phyloP scores from a whole-genome alignment of 2,797 vertebrate genomes.

The Pogoniulus pusillus region DNA sequence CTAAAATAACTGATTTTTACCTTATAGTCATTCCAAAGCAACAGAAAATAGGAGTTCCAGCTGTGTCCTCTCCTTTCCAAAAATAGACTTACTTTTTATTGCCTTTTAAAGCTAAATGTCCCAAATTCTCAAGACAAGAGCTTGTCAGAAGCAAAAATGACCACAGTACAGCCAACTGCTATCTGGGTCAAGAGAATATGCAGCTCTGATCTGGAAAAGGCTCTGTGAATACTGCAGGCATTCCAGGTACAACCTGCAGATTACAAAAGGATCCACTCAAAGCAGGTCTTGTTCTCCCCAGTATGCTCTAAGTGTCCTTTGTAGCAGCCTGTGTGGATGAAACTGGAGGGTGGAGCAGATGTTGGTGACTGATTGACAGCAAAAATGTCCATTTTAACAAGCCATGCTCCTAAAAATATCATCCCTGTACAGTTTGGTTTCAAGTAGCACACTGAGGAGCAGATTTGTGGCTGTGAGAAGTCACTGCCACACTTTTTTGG shows the following conservation, averaged over 20 bases:
- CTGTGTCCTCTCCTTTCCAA: constrained; percentile 13
- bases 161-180: neutral
- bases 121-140: constrained; percentile 23
- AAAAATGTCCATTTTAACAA: neutral
- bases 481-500: neutral
- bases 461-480: neutral
- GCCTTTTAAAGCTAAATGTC: neutral
- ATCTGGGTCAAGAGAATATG: constrained; percentile 26
- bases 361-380: neutral
- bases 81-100: neutral
- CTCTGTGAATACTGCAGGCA: neutral
- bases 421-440: neutral
- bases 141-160: constrained; percentile 13
- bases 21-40: neutral
- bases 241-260: neutral
- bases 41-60: neutral
- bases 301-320: neutral
- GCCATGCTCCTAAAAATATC: neutral
- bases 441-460: neutral
- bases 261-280: constrained; percentile 21
- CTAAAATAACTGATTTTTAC: constrained; percentile 8
- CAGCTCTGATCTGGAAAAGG: neutral
- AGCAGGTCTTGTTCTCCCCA: neutral
- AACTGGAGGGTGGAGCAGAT: neutral
- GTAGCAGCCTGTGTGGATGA: neutral